phyloP scores from a whole-genome alignment of 2,888 invertebrate species.

The Ichneumoninae sp. region DNA sequence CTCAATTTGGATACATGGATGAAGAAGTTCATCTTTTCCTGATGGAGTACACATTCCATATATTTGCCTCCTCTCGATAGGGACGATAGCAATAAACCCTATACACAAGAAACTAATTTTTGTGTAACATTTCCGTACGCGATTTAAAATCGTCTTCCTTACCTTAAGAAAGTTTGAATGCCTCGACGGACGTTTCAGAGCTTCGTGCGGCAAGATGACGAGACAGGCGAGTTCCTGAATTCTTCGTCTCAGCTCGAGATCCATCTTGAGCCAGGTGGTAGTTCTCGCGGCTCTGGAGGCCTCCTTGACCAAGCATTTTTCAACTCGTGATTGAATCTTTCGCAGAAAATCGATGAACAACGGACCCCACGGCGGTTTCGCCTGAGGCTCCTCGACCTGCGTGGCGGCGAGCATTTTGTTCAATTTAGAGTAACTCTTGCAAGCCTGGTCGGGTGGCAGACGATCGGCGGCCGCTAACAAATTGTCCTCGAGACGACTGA shows the following conservation, averaged over 20 bases:
- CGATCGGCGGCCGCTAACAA: conserved; percentile 91
- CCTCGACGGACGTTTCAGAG: conserved; percentile 80
- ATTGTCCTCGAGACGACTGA: conserved; percentile 91
- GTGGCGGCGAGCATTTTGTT: conserved; percentile 79
- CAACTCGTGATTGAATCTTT: conserved; percentile 88
- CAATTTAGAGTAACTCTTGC: conserved; percentile 89
- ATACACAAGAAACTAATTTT: too few relatives aligned
- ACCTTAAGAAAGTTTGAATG: conserved; percentile 81
- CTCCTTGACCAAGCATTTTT: conserved; percentile 90
- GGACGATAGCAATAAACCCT: too few relatives aligned
- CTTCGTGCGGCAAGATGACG: conserved; percentile 83
- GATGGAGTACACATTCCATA: too few relatives aligned
- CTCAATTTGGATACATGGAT: too few relatives aligned
- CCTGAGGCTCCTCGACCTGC: conserved; percentile 80
- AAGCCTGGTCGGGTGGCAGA: conserved; percentile 92
- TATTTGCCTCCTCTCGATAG: too few relatives aligned
- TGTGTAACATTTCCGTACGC: too few relatives aligned
- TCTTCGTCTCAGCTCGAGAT: conserved; percentile 86
- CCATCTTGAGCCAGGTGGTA: conserved; percentile 88
- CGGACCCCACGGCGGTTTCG: conserved; percentile 85
- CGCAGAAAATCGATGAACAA: conserved; percentile 87
- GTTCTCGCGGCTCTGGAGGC: conserved; percentile 88
- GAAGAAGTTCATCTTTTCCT: too few relatives aligned
- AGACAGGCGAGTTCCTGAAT: conserved; percentile 88
- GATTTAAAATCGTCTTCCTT: neutral